Evolutionary conservation across 2,797 vertebrate genomes (phyloP), one percentile per base, ranked within the genome.

Genomic region (Chromis chromis): DNA sequence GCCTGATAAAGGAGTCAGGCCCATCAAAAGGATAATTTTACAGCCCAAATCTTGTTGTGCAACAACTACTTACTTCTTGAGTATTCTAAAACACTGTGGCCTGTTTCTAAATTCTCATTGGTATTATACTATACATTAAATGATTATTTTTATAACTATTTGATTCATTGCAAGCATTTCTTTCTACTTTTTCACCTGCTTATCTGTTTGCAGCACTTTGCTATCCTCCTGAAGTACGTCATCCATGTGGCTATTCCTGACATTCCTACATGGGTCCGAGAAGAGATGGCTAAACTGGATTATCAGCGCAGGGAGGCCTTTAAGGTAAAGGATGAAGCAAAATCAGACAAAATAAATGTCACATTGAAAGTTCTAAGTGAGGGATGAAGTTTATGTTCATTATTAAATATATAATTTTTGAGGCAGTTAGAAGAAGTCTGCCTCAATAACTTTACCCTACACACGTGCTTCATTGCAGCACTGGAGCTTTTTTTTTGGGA

Each of bases 221-320:
- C 97, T 6, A 91, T 99, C 72, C 91, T 99, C 14, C 92, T 99
- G 80, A 99, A 99, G 90, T 99, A 99, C 76, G 21, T 99, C 72
- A 98, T 99, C 92, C 97, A 99, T 9, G 95, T 97, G 77, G 96
- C 96, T 68, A 98, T 99, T 79, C 98, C 98, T 0, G 97, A 99
- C 87, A 95, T 98, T 78, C 98, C 98, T 0, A 94, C 95, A 27
- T 99, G 98, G 98, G 98, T 99, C 57, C 93, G 94, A 1, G 98
- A 99, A 79, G 96, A 98, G 91, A 98, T 98, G 95, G 97, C 97
- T 68, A 99, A 98, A 86, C 93, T 99, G 46, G 97, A 99, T 79
- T 97, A 96, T 89, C 98, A 98, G 88, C 96, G 98, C 57, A 95
- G 97, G 10, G 97, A 99, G 76, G 97, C 98, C 65, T 99, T 99